These are phyloP conservation scores for Notolabrus celidotus DNA, from an alignment of 2,797 vertebrate genomes.

Conservation along the genomic window DNA sequence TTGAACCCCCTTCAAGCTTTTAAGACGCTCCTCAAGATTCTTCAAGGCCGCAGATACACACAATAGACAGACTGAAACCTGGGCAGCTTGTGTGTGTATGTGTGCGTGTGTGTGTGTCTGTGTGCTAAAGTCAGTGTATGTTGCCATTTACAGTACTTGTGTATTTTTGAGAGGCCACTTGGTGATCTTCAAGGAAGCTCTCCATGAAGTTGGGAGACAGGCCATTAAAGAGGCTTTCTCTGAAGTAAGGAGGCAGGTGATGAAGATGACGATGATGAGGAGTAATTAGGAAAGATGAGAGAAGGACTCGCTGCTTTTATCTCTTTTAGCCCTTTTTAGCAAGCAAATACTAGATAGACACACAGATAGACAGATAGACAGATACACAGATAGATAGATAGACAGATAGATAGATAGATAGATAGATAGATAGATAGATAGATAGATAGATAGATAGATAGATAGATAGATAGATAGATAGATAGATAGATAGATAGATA, in stretches of 20 bases:
- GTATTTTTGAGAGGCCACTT: slow-evolving; percentile 72
- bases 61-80: slow-evolving; percentile 71
- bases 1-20: slow-evolving; percentile 84
- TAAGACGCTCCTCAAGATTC: slow-evolving; percentile 84
- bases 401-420: slow-evolving; percentile 30
- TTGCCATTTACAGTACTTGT: slow-evolving; percentile 62
- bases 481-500: slow-evolving; percentile 30
- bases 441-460: not conserved
- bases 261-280: slow-evolving; percentile 74
- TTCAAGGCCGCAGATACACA: slow-evolving; percentile 81
- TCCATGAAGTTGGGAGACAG: slow-evolving; percentile 80
- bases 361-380: slow-evolving; percentile 40
- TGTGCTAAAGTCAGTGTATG: slow-evolving; percentile 2
- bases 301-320: slow-evolving; percentile 73
- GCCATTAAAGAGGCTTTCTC: slow-evolving; percentile 84
- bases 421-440: too few relatives aligned
- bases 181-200: slow-evolving; percentile 87
- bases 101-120: slow-evolving; percentile 42
- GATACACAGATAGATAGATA: slow-evolving; percentile 22
- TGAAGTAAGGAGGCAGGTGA: slow-evolving; percentile 70
- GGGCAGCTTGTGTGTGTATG: slow-evolving; percentile 18
- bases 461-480: too few relatives aligned
- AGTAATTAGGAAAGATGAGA: slow-evolving; percentile 74
- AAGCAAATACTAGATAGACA: slow-evolving; percentile 20
- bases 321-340: slow-evolving; percentile 55